Percentiles rank a stretch among this genome's conserved stretches.
These are phyloP conservation scores for Astreopora myriophthalma DNA, from an alignment of 64 coral and sea anemone genomes.

Conservation along the genomic window DNA sequence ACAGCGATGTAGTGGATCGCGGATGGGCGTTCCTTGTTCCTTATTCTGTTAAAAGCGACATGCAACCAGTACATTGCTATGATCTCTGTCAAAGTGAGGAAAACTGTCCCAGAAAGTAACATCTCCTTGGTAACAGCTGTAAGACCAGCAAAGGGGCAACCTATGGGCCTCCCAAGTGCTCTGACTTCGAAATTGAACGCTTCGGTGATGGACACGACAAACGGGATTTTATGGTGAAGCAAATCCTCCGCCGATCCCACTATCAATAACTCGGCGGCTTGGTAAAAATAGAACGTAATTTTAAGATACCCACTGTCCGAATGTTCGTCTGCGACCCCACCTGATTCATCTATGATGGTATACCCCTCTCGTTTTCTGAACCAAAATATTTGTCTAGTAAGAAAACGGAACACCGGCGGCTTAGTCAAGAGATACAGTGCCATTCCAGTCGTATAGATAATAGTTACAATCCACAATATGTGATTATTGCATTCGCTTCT, in stretches of 20 bases:
- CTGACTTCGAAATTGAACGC: constrained; percentile 42
- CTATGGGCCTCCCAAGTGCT: neutral
- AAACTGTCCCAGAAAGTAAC: constrained; percentile 48
- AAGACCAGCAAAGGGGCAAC: constrained; percentile 55
- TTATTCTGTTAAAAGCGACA: neutral
- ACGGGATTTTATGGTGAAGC: neutral
- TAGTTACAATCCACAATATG: constrained; percentile 32
- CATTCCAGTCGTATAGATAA: neutral
- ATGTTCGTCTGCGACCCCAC: neutral
- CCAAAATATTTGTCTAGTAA: constrained; percentile 11
- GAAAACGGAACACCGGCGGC: neutral
- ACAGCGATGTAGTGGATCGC: constrained; percentile 50
- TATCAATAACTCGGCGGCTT: constrained; percentile 58
- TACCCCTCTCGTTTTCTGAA: neutral
- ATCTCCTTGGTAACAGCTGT: constrained; percentile 55
- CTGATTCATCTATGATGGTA: neutral
- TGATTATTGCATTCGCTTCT: constrained; percentile 1
- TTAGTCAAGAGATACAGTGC: neutral
- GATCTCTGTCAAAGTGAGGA: constrained; percentile 18
- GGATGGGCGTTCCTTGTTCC: neutral
- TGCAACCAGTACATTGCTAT: constrained; percentile 14
- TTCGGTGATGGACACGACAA: neutral
- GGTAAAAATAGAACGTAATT: constrained; percentile 72
- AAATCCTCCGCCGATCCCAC: neutral
- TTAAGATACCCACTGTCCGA: constrained; percentile 25